These are phyloP conservation scores for Aurelia aurita DNA, from an alignment of 30 jellyfish, hydroid and myxozoan genomes.

Conservation along the genomic window DNA sequence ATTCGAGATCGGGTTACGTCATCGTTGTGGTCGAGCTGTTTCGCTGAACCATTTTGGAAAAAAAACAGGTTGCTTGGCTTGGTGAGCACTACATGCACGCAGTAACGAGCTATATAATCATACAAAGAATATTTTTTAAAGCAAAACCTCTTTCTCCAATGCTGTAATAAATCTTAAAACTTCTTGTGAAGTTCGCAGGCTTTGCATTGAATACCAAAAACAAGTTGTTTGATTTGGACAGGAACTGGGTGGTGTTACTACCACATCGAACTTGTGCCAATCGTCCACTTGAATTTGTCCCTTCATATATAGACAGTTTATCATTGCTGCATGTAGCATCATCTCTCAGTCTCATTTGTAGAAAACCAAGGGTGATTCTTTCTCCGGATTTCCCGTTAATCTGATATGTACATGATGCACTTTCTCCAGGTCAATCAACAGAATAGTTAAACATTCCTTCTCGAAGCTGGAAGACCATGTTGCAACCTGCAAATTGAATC, in stretches of 20 bases:
- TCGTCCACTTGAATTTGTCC: neutral
- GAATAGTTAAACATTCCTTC: neutral
- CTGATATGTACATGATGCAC: neutral
- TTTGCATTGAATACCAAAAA: neutral
- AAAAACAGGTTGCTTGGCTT: too few relatives aligned
- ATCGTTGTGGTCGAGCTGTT: too few relatives aligned
- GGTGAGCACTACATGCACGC: too few relatives aligned
- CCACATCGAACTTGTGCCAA: constrained; percentile 6
- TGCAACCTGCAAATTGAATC: neutral
- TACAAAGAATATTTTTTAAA: neutral
- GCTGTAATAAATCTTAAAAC: constrained; percentile 2
- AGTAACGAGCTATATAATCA: too few relatives aligned
- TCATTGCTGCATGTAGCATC: neutral
- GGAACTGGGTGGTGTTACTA: neutral
- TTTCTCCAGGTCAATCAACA: neutral
- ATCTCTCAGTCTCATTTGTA: neutral
- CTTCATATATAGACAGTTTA: constrained; percentile 4
- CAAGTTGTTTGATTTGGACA: neutral
- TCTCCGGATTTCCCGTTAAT: constrained; percentile 2
- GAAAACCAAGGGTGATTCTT: neutral
- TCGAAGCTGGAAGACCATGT: neutral
- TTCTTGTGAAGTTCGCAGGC: neutral
- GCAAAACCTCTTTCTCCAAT: neutral
- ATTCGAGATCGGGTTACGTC: too few relatives aligned
- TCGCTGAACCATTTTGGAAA: neutral